Base-by-base conservation (phyloP, 2,888 invertebrate species). In the Leptura quadrifasciata region DNA sequence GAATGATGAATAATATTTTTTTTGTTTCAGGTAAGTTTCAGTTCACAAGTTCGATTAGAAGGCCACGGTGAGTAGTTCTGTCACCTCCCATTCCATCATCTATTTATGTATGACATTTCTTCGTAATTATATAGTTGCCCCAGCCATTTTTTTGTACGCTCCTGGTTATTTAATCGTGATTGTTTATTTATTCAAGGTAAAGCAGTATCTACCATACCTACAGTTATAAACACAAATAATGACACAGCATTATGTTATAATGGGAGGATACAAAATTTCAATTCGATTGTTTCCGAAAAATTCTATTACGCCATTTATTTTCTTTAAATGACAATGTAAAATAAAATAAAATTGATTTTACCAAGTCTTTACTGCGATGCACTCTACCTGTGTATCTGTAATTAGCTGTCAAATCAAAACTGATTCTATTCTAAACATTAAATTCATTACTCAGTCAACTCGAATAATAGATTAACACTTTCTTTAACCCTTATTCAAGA, bases 1-100 rank as follows among this genome's bases (percentile, higher is more conserved):
- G 27, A 8, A 5, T 31, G 6, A 31, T 31, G 5, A 24, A 24
- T 31, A 31, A 57, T 65, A 52, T 52, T 65, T 52, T 27, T 24
- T 70, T 58, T 70, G 58, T 70, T 70, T 58, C 55, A 70, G 69
- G 69, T 70, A 60, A 70, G 69, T 70, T 60, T 18, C 47, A 60
- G 10, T 57, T n/a, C 35, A 57, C 54, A 17, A 8, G 10, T 21
- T 8, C n/a, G 20, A 20, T n/a, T 52, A 54, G 24, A 54, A 65
- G 65, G 65, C n/a, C 54, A 58, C 52, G 61, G 71, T 71, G 61
- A 71, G 60, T 71, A 60, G 27, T 12, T 47, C 17, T 71, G 58
- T 60, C 69, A 35, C 55, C 39, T 60, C 24, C 21, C 24, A 39
- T 69, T 39, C 39, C 58, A 39, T 69, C 58, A 60, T 21, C 17